Conservation (phyloP, 2,797 vertebrate species). For the Tenualosa ilisha region DNA sequence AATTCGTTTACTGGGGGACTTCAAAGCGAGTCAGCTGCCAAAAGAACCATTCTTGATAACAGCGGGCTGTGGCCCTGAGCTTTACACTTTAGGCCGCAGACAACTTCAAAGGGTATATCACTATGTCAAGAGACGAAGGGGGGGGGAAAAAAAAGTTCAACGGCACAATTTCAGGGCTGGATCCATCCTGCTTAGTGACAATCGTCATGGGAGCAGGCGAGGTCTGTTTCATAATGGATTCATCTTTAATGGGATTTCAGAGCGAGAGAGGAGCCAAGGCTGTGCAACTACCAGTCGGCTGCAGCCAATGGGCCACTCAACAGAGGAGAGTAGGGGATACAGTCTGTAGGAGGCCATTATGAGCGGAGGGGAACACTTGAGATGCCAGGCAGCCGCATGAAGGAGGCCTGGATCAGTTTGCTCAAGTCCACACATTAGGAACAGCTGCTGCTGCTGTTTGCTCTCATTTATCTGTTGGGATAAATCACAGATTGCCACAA, state of each 20-base stretch:
- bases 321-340: not conserved
- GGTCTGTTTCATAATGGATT: conserved; percentile 68
- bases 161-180: not conserved
- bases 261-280: conserved; percentile 52
- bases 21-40: not conserved
- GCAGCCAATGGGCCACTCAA: not conserved
- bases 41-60: not conserved
- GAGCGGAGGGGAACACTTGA: not conserved
- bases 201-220: conserved; percentile 37
- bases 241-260: conserved; percentile 71
- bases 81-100: not conserved
- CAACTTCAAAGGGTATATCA: not conserved
- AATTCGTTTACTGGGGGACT: not conserved
- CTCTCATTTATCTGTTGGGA: not conserved
- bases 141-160: not conserved
- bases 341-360: not conserved
- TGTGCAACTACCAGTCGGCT: conserved; percentile 17
- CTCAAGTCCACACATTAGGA: not conserved
- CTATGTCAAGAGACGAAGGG: not conserved
- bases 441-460: not conserved
- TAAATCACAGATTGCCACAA: not conserved
- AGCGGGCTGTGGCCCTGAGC: not conserved
- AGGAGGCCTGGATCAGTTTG: not conserved
- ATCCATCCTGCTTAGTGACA: not conserved
- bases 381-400: not conserved